These are phyloP conservation scores for Phrynosoma blainvillii DNA, from an alignment of 2,113 vertebrate species.

Conservation along the genomic window DNA sequence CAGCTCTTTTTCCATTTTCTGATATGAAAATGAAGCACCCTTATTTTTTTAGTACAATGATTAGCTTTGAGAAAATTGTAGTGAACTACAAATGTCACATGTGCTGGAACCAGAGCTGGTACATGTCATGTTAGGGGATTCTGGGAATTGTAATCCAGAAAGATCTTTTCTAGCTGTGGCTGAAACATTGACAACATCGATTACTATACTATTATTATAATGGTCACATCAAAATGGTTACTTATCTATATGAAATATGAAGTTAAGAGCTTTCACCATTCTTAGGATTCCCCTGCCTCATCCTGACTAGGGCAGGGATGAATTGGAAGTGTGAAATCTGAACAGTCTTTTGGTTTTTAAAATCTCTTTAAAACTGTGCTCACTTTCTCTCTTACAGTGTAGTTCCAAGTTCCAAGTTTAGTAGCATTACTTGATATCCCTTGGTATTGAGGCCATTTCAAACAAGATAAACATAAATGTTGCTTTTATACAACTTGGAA, in stretches of 20 bases:
- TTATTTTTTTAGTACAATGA: neutral
- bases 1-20: neutral
- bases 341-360: neutral
- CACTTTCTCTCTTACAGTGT: neutral
- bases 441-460: slow-evolving; percentile 15
- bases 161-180: too few relatives aligned
- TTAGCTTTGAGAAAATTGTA: neutral
- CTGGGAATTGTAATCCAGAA: neutral
- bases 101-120: too few relatives aligned
- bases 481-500: slow-evolving; percentile 44
- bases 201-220: neutral
- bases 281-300: neutral
- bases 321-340: neutral
- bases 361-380: neutral
- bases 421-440: neutral
- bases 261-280: neutral
- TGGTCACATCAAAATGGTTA: neutral
- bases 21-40: neutral
- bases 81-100: too few relatives aligned
- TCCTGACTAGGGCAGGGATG: neutral
- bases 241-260: neutral
- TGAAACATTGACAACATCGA: too few relatives aligned
- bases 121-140: neutral
- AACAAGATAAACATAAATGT: slow-evolving; percentile 50
- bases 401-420: neutral